These are phyloP conservation scores for Cacatua alba DNA, from an alignment of 2,113 vertebrate genomes.

Conservation along the genomic window DNA sequence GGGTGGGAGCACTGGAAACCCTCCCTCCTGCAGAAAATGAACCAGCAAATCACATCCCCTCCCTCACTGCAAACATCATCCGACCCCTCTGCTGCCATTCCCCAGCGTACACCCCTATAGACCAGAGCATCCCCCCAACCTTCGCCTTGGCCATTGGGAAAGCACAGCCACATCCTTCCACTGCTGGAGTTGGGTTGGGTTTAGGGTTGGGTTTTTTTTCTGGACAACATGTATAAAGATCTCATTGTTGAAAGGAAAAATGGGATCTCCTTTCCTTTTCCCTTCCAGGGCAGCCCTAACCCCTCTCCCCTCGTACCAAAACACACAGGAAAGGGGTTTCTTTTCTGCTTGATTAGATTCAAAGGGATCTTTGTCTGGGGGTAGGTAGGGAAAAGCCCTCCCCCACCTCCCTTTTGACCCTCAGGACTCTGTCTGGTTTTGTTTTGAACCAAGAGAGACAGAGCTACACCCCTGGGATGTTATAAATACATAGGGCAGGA, in stretches of 20 bases:
- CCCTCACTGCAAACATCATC: background rate
- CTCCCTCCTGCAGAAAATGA: background rate
- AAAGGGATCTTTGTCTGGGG: conserved; percentile 60
- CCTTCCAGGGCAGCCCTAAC: conserved; percentile 36
- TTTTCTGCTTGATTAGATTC: conserved; percentile 48
- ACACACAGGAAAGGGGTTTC: conserved; percentile 44
- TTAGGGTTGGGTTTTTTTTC: background rate
- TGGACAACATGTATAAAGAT: conserved; percentile 21
- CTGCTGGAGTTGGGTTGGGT: background rate
- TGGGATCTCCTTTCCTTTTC: conserved; percentile 48
- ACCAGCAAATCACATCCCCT: background rate
- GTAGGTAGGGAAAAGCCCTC: conserved; percentile 29
- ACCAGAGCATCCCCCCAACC: background rate
- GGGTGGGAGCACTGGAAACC: background rate
- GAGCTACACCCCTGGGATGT: conserved; percentile 17
- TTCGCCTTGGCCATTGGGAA: background rate
- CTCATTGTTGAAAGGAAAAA: conserved; percentile 40
- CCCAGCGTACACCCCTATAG: fast-evolving
- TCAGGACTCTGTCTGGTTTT: conserved; percentile 51
- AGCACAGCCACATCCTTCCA: background rate
- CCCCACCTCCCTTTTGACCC: conserved; percentile 45
- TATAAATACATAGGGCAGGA: background rate
- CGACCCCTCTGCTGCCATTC: background rate
- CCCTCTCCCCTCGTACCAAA: background rate
- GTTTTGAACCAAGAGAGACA: conserved; percentile 41